Percentiles rank a stretch among this genome's conserved stretches.
Conservation (phyloP, 2,888 invertebrate species). For the Agrochola lychnidis region DNA sequence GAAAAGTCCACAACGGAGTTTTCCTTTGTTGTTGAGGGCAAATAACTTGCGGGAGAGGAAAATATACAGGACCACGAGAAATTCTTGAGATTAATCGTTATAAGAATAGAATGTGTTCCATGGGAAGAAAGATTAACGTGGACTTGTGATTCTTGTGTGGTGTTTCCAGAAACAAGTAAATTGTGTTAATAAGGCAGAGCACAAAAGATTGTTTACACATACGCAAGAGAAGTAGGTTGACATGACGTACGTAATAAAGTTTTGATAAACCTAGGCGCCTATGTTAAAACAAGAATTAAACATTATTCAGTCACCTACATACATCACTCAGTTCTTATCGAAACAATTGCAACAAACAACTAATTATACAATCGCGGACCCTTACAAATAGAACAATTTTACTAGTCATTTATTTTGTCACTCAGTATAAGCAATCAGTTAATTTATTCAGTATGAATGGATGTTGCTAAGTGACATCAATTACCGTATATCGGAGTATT, state of each 20-base stretch:
- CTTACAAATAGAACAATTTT: conserved; percentile 53
- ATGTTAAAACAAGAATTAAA: conserved; percentile 40
- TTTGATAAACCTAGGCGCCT: conserved; percentile 58
- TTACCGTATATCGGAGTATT: conserved; percentile 44
- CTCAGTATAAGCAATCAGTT: conserved; percentile 45
- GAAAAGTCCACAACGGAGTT: conserved; percentile 67
- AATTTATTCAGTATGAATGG: conserved; percentile 59
- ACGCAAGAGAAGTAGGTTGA: conserved; percentile 38
- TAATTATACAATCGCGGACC: conserved; percentile 45
- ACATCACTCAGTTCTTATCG: conserved; percentile 52
- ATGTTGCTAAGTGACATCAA: conserved; percentile 56
- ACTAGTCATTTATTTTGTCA: conserved; percentile 53
- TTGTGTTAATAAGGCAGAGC: conserved; percentile 7
- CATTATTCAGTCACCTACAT: conserved; percentile 46
- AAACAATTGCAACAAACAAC: conserved; percentile 60
- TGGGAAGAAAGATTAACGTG: conserved; percentile 43
- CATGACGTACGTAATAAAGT: conserved; percentile 22
- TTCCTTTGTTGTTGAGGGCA: conserved; percentile 64
- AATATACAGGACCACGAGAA: conserved; percentile 59
- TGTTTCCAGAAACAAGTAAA: neutral
- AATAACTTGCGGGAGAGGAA: conserved; percentile 66
- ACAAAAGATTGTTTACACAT: conserved; percentile 5
- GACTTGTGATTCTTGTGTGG: conserved; percentile 11
- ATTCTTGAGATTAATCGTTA: conserved; percentile 65
- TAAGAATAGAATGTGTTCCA: conserved; percentile 53